These are phyloP conservation scores for Melitaea cinxia DNA, from an alignment of 1,140 invertebrate species.

Conservation along the genomic window DNA sequence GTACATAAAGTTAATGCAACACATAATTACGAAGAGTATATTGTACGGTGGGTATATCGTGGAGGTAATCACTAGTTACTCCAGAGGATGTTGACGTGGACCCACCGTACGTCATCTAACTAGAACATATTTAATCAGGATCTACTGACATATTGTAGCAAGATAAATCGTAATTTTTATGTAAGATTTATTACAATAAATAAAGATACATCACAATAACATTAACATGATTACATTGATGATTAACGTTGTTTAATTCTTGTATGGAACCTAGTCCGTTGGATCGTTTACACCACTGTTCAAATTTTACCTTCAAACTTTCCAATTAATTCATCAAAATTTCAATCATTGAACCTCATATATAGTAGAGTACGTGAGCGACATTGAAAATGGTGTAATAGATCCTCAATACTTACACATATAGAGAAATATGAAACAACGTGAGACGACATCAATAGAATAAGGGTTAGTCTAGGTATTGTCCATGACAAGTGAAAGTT, in stretches of 20 bases:
- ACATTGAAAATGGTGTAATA: slow-evolving; percentile 23
- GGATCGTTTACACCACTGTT: slow-evolving; percentile 26
- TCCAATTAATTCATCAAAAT: neutral
- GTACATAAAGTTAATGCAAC: slow-evolving; percentile 5
- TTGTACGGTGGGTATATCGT: neutral
- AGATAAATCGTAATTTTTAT: slow-evolving; percentile 16
- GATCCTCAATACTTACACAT: slow-evolving; percentile 23
- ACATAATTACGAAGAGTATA: neutral
- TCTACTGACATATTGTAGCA: slow-evolving; percentile 19
- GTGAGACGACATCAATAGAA: slow-evolving; percentile 9
- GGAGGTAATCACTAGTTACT: neutral
- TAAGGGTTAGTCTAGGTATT: slow-evolving; percentile 9
- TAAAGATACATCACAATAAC: slow-evolving; percentile 25
- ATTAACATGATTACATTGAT: slow-evolving; percentile 24
- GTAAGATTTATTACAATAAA: slow-evolving; percentile 12
- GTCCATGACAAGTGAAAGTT: slow-evolving; percentile 12
- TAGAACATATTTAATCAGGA: slow-evolving; percentile 11
- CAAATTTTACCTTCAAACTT: neutral
- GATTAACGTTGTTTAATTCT: slow-evolving; percentile 11
- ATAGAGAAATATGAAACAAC: slow-evolving; percentile 13
- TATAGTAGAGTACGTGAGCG: neutral
- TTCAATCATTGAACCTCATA: neutral
- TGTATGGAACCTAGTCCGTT: slow-evolving; percentile 28
- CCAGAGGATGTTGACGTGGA: neutral
- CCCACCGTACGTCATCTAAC: slow-evolving; percentile 1